Percentiles rank a stretch among this genome's conserved stretches.
Evolutionary conservation across 2,888 invertebrate species (phyloP).

Genomic region (Saturnia pavonia): DNA sequence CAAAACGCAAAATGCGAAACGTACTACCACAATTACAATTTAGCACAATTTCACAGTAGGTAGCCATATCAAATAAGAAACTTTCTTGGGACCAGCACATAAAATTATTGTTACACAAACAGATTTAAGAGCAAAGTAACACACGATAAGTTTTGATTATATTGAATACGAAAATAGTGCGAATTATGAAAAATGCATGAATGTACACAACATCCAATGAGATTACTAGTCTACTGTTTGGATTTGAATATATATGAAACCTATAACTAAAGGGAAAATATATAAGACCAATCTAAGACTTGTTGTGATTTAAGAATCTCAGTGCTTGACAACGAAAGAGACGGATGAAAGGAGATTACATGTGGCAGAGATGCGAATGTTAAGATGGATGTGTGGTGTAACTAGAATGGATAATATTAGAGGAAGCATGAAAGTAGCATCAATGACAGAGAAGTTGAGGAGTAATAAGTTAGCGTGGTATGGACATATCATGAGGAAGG

Average conservation of each 20-base stretch:
- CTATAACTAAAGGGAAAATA: too few relatives aligned
- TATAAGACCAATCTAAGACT: too few relatives aligned
- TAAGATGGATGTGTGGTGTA: too few relatives aligned
- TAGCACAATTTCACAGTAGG: slow-evolving; percentile 62
- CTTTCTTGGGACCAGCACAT: slow-evolving; percentile 52
- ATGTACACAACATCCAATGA: slow-evolving; percentile 52
- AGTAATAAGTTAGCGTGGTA: too few relatives aligned
- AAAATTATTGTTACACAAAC: slow-evolving; percentile 43
- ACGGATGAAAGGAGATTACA: too few relatives aligned
- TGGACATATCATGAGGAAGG: too few relatives aligned
- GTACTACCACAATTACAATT: slow-evolving; percentile 66
- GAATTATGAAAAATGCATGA: slow-evolving; percentile 46
- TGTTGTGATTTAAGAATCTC: too few relatives aligned
- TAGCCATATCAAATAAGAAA: slow-evolving; percentile 57
- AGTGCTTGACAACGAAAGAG: too few relatives aligned
- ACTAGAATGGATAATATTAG: too few relatives aligned
- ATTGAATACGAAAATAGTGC: slow-evolving; percentile 45
- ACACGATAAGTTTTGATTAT: slow-evolving; percentile 38
- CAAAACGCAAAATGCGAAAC: slow-evolving; percentile 41
- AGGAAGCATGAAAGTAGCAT: too few relatives aligned
- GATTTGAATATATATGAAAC: slow-evolving; percentile 49
- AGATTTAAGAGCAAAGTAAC: slow-evolving; percentile 43
- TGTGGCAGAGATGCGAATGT: too few relatives aligned
- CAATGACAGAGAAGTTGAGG: too few relatives aligned
- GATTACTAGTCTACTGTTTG: slow-evolving; percentile 40